Evolutionary conservation across 2,888 invertebrate species (phyloP).

Genomic region (Lacanobia oleracea): DNA sequence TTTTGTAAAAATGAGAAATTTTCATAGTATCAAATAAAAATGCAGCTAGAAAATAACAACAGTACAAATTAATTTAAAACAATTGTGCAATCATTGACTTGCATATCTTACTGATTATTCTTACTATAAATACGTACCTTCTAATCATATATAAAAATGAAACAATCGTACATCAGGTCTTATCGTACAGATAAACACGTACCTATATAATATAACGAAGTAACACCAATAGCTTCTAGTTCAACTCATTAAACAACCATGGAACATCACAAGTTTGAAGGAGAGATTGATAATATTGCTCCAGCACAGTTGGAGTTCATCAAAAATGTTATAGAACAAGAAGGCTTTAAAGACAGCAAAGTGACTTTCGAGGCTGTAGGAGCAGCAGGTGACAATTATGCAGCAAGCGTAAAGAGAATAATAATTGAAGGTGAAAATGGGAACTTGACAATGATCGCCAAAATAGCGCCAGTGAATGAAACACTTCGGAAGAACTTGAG

Average conservation of each 20-base stretch:
- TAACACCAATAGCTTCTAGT: not conserved
- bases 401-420: constrained; percentile 68
- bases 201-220: constrained; percentile 30
- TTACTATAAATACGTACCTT: not conserved
- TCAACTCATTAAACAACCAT: constrained; percentile 45
- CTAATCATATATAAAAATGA: constrained; percentile 20
- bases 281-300: constrained; percentile 65
- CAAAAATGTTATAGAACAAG: constrained; percentile 68
- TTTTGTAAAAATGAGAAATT: too few species aligned
- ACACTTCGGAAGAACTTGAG: constrained; percentile 54
- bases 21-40: too few species aligned
- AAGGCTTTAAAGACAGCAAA: constrained; percentile 68
- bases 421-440: constrained; percentile 65
- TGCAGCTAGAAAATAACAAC: not conserved
- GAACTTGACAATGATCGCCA: constrained; percentile 70
- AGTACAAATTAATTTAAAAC: not conserved
- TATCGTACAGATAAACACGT: constrained; percentile 39
- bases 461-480: constrained; percentile 71
- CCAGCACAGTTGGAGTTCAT: constrained; percentile 71
- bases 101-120: not conserved
- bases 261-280: constrained; percentile 68
- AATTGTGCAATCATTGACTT: not conserved
- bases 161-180: not conserved
- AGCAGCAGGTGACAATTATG: constrained; percentile 71
- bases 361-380: constrained; percentile 69